Conservation (phyloP, 2,113 vertebrate species). For the Nanorana parkeri region DNA sequence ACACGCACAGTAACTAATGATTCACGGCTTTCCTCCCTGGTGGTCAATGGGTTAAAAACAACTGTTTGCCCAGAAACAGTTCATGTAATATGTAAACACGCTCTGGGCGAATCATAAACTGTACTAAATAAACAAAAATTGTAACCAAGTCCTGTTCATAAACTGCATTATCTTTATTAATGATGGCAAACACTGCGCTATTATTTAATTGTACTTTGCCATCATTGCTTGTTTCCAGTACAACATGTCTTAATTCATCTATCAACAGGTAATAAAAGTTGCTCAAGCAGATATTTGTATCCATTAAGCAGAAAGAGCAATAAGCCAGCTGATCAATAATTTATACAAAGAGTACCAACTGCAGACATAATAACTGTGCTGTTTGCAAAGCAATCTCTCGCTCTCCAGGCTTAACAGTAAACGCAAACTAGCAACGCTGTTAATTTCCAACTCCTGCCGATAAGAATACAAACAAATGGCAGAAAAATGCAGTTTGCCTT, state of each 20-base stretch:
- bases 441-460: slow-evolving; percentile 80
- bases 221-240: slow-evolving; percentile 58
- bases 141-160: slow-evolving; percentile 53
- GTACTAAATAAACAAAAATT: slow-evolving; percentile 23
- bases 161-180: slow-evolving; percentile 40
- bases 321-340: slow-evolving; percentile 85
- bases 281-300: slow-evolving; percentile 71
- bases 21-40: neutral
- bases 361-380: slow-evolving; percentile 86
- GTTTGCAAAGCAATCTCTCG: slow-evolving; percentile 84
- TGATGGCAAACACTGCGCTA: slow-evolving; percentile 31
- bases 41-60: neutral
- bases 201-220: slow-evolving; percentile 50
- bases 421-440: slow-evolving; percentile 76
- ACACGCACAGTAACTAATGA: neutral
- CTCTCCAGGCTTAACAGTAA: slow-evolving; percentile 82
- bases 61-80: slow-evolving; percentile 16
- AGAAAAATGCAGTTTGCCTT: slow-evolving; percentile 79
- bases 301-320: slow-evolving; percentile 87
- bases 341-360: slow-evolving; percentile 84
- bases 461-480: slow-evolving; percentile 85
- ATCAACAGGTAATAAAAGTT: slow-evolving; percentile 65
- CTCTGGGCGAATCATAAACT: slow-evolving; percentile 35
- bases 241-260: slow-evolving; percentile 62
- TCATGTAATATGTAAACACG: slow-evolving; percentile 19